phyloP scores from a whole-genome alignment of 2,797 vertebrate genomes.

The Vireo griseus region DNA sequence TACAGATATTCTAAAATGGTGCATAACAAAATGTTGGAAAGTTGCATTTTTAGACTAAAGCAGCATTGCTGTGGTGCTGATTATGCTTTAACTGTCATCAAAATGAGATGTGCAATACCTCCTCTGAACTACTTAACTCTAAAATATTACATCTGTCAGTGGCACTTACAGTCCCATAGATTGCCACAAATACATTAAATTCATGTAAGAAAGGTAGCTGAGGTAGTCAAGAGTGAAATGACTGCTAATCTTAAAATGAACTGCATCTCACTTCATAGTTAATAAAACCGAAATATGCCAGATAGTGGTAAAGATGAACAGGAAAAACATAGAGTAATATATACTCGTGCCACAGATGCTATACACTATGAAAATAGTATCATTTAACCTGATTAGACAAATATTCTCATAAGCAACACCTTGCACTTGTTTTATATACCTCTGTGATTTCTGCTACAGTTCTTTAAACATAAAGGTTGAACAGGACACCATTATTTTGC shows the following conservation, averaged over 20 bases:
- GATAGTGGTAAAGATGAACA: neutral
- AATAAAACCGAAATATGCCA: neutral
- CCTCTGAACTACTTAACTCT: neutral
- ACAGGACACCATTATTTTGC: constrained; percentile 38
- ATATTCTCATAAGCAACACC: neutral
- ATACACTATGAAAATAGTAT: neutral
- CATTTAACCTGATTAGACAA: constrained; percentile 29
- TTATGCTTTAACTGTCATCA: neutral
- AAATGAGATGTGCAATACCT: neutral
- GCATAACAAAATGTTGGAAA: neutral
- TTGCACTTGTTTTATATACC: constrained; percentile 2
- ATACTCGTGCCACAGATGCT: neutral
- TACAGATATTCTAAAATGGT: neutral
- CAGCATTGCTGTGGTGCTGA: neutral
- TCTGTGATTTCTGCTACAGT: constrained; percentile 23
- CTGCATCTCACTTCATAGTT: neutral
- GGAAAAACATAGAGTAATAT: neutral
- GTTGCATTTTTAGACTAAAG: neutral
- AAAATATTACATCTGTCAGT: neutral
- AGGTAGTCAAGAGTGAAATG: neutral
- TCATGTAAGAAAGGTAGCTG: neutral
- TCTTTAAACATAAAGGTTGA: constrained; percentile 50
- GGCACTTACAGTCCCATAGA: neutral
- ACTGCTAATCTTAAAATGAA: neutral
- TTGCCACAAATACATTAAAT: neutral